Evolutionary conservation across 1,140 invertebrate species (phyloP).

Genomic region (Aleiodes sp.): DNA sequence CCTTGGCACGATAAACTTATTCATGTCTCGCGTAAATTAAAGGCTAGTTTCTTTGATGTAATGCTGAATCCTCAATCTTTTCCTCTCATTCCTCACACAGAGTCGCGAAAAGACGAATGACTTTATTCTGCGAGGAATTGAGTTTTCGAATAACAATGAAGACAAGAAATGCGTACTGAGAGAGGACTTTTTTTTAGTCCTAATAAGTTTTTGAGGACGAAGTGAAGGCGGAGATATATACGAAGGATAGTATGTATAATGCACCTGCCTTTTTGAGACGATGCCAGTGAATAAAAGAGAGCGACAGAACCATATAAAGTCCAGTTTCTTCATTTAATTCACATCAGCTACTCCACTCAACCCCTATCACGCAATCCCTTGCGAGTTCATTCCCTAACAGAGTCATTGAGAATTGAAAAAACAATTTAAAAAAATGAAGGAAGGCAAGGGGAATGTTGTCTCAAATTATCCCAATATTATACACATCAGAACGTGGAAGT

Average conservation of each 20-base stretch:
- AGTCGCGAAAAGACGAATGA: too few relatives aligned
- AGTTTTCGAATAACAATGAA: not conserved
- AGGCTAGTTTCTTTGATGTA: conserved; percentile 11
- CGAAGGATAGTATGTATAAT: not conserved
- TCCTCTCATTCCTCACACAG: not conserved
- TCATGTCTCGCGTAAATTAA: conserved; percentile 3
- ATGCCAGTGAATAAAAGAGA: not conserved
- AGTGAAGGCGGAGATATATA: not conserved
- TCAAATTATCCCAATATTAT: not conserved
- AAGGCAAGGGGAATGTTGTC: too few relatives aligned
- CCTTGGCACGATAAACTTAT: conserved; percentile 9
- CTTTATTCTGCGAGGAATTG: not conserved
- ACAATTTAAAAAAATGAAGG: too few relatives aligned
- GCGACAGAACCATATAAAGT: not conserved
- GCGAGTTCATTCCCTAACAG: too few relatives aligned
- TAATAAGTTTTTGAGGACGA: not conserved
- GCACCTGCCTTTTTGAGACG: not conserved
- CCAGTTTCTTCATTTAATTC: not conserved
- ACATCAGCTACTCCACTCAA: too few relatives aligned
- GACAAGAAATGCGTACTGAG: not conserved
- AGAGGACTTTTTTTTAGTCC: not conserved
- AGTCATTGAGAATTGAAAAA: too few relatives aligned
- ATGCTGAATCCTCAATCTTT: not conserved
- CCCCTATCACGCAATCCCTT: too few relatives aligned
- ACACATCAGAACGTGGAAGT: conserved; percentile 38